Conservation (phyloP, 2,797 vertebrate genomes). For the Pygocentrus nattereri region DNA sequence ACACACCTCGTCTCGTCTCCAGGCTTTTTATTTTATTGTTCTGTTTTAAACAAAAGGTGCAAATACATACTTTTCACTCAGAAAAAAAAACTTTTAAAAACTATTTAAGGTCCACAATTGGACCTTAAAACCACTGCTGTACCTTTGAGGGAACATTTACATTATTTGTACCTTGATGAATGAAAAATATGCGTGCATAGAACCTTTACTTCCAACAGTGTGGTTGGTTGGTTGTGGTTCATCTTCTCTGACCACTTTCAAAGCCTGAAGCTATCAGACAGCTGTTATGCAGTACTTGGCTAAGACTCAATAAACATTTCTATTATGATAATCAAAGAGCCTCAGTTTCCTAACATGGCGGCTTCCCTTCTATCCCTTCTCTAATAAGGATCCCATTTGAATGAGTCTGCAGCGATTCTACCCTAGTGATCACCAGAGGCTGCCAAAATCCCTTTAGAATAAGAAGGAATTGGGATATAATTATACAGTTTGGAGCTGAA, state of each 20-base stretch:
- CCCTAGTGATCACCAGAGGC: constrained; percentile 11
- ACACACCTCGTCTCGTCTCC: too few species aligned
- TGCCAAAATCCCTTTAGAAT: constrained; percentile 7
- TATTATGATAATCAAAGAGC: constrained; percentile 51
- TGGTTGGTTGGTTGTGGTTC: not conserved
- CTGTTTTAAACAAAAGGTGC: too few species aligned
- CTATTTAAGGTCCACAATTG: too few species aligned
- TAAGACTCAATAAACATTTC: constrained; percentile 49
- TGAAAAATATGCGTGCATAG: too few species aligned
- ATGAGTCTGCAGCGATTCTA: not conserved
- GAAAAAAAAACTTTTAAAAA: too few species aligned
- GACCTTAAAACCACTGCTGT: too few species aligned
- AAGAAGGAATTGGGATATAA: not conserved
- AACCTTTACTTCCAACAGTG: too few species aligned
- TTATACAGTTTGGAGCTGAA: constrained; percentile 7
- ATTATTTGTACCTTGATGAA: too few species aligned
- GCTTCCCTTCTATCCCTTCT: constrained; percentile 31
- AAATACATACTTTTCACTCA: too few species aligned
- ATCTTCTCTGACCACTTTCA: not conserved
- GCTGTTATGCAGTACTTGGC: constrained; percentile 33
- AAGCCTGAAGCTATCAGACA: constrained; percentile 42
- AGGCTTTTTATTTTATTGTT: too few species aligned
- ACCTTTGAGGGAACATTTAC: too few species aligned
- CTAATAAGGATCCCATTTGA: constrained; percentile 21
- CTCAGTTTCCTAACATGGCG: constrained; percentile 50